phyloP scores from a whole-genome alignment of 2,797 vertebrate species.

The Delichon dasypus region DNA sequence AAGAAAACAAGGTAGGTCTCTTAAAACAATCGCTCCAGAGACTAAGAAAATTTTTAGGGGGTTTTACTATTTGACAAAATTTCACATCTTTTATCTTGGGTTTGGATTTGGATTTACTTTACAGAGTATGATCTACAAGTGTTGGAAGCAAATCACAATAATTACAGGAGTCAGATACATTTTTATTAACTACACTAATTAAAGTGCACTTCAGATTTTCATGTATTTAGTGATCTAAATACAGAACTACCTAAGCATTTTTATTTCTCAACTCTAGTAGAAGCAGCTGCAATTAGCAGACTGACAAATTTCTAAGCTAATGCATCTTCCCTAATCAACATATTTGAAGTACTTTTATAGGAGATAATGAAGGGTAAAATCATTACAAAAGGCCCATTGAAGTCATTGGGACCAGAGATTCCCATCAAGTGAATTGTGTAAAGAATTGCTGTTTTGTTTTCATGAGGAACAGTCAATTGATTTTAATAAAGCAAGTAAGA shows the following conservation, averaged over 20 bases:
- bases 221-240: not conserved
- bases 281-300: constrained; percentile 28
- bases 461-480: not conserved
- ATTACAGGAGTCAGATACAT: not conserved
- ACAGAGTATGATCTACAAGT: not conserved
- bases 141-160: not conserved
- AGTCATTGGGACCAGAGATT: not conserved
- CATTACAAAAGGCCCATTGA: not conserved
- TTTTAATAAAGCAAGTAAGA: not conserved
- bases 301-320: constrained; percentile 11
- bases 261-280: not conserved
- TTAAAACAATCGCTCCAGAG: not conserved
- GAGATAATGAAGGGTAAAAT: not conserved
- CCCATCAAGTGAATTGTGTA: not conserved
- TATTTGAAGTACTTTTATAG: not conserved
- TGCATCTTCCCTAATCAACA: not conserved
- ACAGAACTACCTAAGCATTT: not conserved
- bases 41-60: not conserved
- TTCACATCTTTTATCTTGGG: not conserved
- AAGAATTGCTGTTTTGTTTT: not conserved
- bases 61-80: not conserved
- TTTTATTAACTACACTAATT: not conserved
- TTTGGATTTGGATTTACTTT: not conserved
- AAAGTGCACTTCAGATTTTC: not conserved
- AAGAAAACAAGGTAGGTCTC: not conserved